Evolutionary conservation across 2,888 invertebrate species (phyloP), one percentile per base, ranked within the genome.

Genomic region (Harmothoe impar): DNA sequence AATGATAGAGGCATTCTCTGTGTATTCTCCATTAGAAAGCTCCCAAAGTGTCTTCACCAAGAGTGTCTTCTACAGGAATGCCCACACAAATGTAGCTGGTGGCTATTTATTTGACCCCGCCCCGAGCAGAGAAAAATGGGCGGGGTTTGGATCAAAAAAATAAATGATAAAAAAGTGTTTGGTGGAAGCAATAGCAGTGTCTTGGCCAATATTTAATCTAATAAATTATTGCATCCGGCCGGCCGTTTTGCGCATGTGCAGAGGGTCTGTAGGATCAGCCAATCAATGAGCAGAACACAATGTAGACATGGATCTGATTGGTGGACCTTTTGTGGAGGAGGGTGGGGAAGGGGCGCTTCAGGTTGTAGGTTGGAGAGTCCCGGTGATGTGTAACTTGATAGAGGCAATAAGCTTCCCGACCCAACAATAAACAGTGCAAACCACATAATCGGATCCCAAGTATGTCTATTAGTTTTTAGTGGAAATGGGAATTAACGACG

Each of bases 211-310:
- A 81, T 81, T 35, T 81, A 35, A 81, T 35, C 81, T 7, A 33
- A 81, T 81, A 81, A 81, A 81, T 81, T 81, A 43, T 12, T 17
- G 33, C 17, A 0, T 35, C 35, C 23, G 15, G n/a, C 33, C 81
- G 33, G 81, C 35, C 35, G n/a, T 35, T 25, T 23, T 25, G n/a
- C 35, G 81, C 81, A 43, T 81, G 81, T 23, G 81, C 81, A 43
- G 23, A 23, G 33, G n/a, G 81, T 43, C 77, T 31, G 31, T 25
- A 15, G 29, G 77, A 25, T 20, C 81, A 20, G 33, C 81, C 81
- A 81, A 81, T 81, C 81, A 81, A 81, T 81, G 81, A 43, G 15
- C 33, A 81, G 33, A 43, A 35, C 81, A 81, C 31, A 43, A n/a
- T 25, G 33, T 43, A 35, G 0, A 35, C 81, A 81, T 23, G 81